phyloP scores from a whole-genome alignment of 2,888 invertebrate genomes.

The Melanophora roralis region DNA sequence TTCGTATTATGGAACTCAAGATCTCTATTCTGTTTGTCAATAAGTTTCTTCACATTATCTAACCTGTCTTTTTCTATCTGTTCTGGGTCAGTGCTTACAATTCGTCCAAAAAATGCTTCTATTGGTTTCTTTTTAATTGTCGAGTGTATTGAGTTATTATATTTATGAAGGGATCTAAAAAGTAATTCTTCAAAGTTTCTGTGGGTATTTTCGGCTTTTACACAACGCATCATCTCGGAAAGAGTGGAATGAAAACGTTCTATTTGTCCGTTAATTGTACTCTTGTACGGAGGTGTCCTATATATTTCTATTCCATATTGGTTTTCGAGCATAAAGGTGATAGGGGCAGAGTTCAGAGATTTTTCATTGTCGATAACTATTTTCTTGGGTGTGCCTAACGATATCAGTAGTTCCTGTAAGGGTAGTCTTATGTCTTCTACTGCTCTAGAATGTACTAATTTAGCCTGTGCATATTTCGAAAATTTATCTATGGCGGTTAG shows the following conservation, averaged over 20 bases:
- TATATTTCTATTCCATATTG: conserved; percentile 37
- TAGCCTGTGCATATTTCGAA: conserved; percentile 27
- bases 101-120: conserved; percentile 40
- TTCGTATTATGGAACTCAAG: background rate
- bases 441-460: conserved; percentile 37
- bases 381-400: conserved; percentile 51
- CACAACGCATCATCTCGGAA: conserved; percentile 35
- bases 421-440: conserved; percentile 46
- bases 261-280: conserved; percentile 29
- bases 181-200: conserved; percentile 22
- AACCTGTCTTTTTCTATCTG: too few species aligned
- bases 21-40: background rate
- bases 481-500: conserved; percentile 23
- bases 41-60: too few species aligned
- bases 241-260: conserved; percentile 60
- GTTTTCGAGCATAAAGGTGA: conserved; percentile 51
- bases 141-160: conserved; percentile 48
- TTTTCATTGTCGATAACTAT: conserved; percentile 58
- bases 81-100: too few species aligned
- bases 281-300: conserved; percentile 52
- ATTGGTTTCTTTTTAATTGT: conserved; percentile 42
- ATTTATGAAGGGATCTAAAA: conserved; percentile 40
- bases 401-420: conserved; percentile 16
- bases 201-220: conserved; percentile 30
- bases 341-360: conserved; percentile 43